Evolutionary conservation across 1,140 invertebrate genomes (phyloP).

Genomic region (Achatina immaculata): DNA sequence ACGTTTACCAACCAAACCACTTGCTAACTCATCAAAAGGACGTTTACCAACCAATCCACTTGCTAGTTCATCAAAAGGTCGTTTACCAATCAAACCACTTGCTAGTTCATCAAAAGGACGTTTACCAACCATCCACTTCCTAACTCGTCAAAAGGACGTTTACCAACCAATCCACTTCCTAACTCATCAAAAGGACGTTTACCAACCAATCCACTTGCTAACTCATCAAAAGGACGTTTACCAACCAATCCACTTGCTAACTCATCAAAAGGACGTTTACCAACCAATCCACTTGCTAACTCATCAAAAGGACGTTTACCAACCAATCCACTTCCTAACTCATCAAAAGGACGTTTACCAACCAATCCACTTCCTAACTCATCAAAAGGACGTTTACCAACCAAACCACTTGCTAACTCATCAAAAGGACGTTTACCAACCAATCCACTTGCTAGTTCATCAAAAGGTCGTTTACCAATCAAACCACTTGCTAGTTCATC

Average conservation of each 20-base stretch:
- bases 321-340: not conserved
- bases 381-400: not conserved
- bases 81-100: not conserved
- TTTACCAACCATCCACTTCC: conserved; percentile 23
- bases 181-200: conserved; percentile 29
- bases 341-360: not conserved
- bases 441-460: conserved; percentile 19
- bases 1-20: not conserved
- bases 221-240: not conserved
- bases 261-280: conserved; percentile 3
- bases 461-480: conserved; percentile 20
- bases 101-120: conserved; percentile 16
- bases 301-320: not conserved
- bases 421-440: conserved; percentile 35
- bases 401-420: conserved; percentile 12
- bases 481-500: not conserved
- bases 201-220: not conserved
- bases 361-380: not conserved
- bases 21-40: not conserved
- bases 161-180: conserved; percentile 20
- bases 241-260: not conserved
- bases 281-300: not conserved
- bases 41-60: not conserved
- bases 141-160: conserved; percentile 29
- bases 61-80: not conserved